Conservation (phyloP, 2,888 invertebrate genomes). For the Zelleria hepariella region DNA sequence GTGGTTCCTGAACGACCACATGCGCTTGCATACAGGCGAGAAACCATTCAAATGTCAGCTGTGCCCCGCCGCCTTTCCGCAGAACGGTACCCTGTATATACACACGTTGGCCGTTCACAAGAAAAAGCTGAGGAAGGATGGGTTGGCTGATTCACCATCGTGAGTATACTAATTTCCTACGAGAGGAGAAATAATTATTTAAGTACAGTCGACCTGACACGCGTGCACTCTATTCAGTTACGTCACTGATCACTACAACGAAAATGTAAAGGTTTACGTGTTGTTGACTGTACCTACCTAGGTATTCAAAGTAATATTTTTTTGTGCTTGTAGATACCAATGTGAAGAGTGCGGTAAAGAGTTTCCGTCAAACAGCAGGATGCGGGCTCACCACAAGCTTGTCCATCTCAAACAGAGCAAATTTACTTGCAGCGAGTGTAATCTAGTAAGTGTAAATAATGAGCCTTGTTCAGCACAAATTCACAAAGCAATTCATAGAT, state of each 20-base stretch:
- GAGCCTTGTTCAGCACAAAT: no score
- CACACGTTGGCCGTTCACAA: neutral
- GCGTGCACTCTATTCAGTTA: neutral
- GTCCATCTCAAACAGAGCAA: neutral
- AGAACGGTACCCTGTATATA: neutral
- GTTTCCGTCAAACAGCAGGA: neutral
- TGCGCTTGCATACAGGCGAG: constrained; percentile 61
- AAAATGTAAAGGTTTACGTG: neutral
- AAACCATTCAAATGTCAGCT: constrained; percentile 55
- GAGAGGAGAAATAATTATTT: neutral
- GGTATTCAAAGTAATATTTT: neutral
- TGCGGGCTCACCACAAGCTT: neutral
- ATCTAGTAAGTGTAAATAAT: neutral
- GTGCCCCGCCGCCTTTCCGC: constrained; percentile 25
- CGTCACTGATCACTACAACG: neutral
- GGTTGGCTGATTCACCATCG: neutral
- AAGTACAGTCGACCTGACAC: neutral
- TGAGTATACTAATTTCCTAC: neutral
- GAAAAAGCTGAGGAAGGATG: neutral
- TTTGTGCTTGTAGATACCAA: neutral
- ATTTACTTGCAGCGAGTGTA: neutral
- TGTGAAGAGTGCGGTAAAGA: neutral
- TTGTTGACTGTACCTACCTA: neutral
- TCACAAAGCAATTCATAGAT: no score
- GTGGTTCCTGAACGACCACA: constrained; percentile 55